phyloP scores from a whole-genome alignment of 1,140 invertebrate genomes.

The Lutraria rhynchaena region DNA sequence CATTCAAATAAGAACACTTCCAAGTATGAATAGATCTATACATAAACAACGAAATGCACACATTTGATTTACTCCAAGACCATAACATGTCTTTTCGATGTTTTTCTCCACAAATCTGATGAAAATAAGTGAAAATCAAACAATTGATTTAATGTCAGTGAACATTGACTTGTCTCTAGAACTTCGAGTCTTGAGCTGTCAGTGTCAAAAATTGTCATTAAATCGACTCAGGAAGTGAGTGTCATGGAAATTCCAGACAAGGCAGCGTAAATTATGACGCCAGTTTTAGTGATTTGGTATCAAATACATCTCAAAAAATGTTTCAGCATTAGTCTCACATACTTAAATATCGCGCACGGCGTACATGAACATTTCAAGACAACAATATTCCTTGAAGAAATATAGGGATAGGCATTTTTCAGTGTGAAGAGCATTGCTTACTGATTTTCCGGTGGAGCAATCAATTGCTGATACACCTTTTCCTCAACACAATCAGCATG shows the following conservation, averaged over 20 bases:
- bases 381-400: background rate
- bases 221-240: too few species aligned
- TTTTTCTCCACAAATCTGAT: too few species aligned
- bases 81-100: too few species aligned
- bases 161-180: too few species aligned
- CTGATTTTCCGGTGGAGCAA: conserved; percentile 61
- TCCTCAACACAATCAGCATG: conserved; percentile 47
- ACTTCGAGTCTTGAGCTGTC: too few species aligned
- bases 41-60: too few species aligned
- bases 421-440: conserved; percentile 35
- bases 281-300: background rate
- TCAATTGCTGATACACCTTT: conserved; percentile 42
- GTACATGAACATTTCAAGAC: background rate
- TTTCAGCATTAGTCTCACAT: background rate
- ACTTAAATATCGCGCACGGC: background rate
- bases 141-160: too few species aligned
- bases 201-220: too few species aligned
- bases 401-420: conserved; percentile 5
- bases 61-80: too few species aligned
- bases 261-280: background rate
- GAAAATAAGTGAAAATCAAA: too few species aligned
- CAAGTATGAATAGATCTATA: too few species aligned
- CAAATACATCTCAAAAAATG: background rate
- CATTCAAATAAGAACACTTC: too few species aligned
- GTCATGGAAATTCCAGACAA: background rate